These are phyloP conservation scores for Lepidocyrtinus sp. DNA, from an alignment of 2,888 invertebrate species.

Conservation along the genomic window DNA sequence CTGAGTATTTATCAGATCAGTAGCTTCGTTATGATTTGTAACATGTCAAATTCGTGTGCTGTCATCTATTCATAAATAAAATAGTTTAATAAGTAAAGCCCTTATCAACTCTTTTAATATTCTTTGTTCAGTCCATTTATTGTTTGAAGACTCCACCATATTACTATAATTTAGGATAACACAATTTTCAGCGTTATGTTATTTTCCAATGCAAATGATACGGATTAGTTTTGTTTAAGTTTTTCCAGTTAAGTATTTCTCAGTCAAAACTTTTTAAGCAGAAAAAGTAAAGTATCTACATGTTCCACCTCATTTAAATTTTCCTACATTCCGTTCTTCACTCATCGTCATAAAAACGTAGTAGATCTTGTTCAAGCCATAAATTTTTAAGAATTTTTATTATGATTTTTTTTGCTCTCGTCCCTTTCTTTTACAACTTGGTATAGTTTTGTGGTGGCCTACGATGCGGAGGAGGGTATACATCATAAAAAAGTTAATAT, in stretches of 20 bases:
- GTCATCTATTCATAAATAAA: too few species aligned
- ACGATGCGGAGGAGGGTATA: conserved; percentile 4
- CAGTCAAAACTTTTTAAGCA: conserved; percentile 2
- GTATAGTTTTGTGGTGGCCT: conserved; percentile 12
- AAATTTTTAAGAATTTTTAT: conserved; percentile 42
- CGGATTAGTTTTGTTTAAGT: conserved; percentile 28
- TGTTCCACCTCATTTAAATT: conserved; percentile 30
- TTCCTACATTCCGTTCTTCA: not conserved
- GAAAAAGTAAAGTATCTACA: not conserved
- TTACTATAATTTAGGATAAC: too few species aligned
- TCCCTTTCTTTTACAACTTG: conserved; percentile 11
- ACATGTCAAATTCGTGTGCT: too few species aligned
- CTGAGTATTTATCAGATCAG: too few species aligned
- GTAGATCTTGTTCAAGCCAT: conserved; percentile 33
- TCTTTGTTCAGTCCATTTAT: too few species aligned
- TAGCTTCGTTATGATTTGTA: too few species aligned
- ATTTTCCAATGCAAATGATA: too few species aligned
- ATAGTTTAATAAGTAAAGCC: too few species aligned
- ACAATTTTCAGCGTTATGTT: too few species aligned
- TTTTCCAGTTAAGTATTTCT: not conserved
- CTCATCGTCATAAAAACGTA: conserved; percentile 18
- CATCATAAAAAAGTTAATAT: conserved; percentile 15
- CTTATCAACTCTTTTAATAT: too few species aligned
- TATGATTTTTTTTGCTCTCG: conserved; percentile 28
- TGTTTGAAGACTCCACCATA: too few species aligned